Base-by-base conservation (phyloP, 2,888 invertebrate genomes). In the Heptascelio sp. region DNA sequence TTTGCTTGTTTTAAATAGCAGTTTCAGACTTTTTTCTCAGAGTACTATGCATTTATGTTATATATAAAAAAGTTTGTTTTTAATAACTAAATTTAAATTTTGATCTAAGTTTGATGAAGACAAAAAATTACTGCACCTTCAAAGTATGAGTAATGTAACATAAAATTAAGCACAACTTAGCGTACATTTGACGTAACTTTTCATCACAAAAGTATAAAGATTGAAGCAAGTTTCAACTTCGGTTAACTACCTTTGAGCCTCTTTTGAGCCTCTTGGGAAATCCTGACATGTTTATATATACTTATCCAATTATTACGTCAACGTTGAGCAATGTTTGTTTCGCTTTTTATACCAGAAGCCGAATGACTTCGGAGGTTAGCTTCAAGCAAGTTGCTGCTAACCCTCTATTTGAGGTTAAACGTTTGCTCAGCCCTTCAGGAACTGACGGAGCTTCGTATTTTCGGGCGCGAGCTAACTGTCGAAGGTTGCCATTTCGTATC, bases 341-440 rank as follows among this genome's bases (percentile, higher is more conserved):
- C 72, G 77, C 53, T 81, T 81, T 81, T 81, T 81, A 67, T 71
- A 49, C 65, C 76, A 71, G 65, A 80, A 71, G 65, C 76, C 75
- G 70, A 80, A 80, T 76, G 65, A 65, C 80, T 80, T 80, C 62
- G 64, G 53, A 55, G 68, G 55, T 70, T 30, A 26, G 57, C 30
- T 76, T 59, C 51, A 59, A 71, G 75, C 59, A 75, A 70, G 75
- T 76, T 76, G 80, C 67, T 79, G 72, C 72, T 79, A 79, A 60
- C 80, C 80, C 80, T 80, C 68, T 80, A 75, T 80, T 80, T 80
- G 80, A 70, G 49, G 80, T 75, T 70, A 73, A 80, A 80, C 80
- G 75, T 80, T 80, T 75, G 80, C 70, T 73, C 40, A 70, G 46
- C 70, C 75, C 73, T 80, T 80, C 64, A 49, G 80, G 73, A 68